Evolutionary conservation across 2,797 vertebrate species (phyloP).

Genomic region (Siniperca undulata): DNA sequence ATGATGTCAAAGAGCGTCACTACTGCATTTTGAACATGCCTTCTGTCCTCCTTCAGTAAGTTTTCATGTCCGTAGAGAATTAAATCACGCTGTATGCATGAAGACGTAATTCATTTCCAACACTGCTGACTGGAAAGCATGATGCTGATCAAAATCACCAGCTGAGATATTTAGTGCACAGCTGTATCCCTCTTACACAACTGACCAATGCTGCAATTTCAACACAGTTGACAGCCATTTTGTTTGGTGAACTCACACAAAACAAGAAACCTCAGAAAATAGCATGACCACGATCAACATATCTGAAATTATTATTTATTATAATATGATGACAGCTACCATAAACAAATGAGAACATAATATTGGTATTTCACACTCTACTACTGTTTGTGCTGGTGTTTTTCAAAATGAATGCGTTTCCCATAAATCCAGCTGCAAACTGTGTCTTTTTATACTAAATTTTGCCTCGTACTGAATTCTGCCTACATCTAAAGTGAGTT

Average conservation of each 20-base stretch:
- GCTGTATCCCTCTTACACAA: slow-evolving; percentile 18
- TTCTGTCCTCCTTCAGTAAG: not conserved
- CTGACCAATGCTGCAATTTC: not conserved
- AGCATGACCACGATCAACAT: not conserved
- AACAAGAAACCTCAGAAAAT: not conserved
- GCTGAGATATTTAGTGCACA: slow-evolving; percentile 10
- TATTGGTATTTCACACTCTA: not conserved
- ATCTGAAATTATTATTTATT: too few relatives aligned
- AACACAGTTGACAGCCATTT: not conserved
- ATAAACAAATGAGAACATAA: not conserved
- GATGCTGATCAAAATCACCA: slow-evolving; percentile 20
- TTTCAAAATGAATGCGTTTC: not conserved
- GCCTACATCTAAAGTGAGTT: not conserved
- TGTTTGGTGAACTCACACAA: not conserved
- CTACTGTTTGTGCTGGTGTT: not conserved
- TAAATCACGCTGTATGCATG: slow-evolving; percentile 2
- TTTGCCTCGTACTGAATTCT: not conserved
- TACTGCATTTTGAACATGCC: not conserved
- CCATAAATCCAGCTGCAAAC: not conserved
- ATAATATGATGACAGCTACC: too few relatives aligned
- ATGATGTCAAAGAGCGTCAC: slow-evolving; percentile 1
- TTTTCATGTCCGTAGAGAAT: slow-evolving; percentile 30
- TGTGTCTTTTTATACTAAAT: not conserved
- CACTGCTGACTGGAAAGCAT: slow-evolving; percentile 13
- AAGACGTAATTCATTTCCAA: slow-evolving; percentile 40